Evolutionary conservation across 1,140 invertebrate genomes (phyloP), one percentile per base, ranked within the genome.

Genomic region (Cardiocondyla obscurior): DNA sequence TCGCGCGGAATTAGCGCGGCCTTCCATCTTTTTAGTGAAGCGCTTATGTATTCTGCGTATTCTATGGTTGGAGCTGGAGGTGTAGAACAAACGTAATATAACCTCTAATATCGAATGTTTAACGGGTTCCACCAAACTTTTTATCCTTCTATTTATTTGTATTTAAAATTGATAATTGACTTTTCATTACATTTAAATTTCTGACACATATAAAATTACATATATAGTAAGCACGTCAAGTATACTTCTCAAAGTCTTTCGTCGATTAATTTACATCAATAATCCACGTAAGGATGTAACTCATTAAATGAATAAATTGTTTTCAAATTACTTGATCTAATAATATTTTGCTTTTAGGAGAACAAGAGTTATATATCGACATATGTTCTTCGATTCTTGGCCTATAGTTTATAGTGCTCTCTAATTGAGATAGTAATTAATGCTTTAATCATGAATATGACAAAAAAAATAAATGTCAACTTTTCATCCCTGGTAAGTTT

Each of bases 401-500:
- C 2, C 1, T 0, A 36, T 0, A 49, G n/a, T 25, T 62, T 28
- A 0, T 14, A n/a, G 16, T 57, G 2, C 46, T 74, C 10, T 16
- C 2, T 36, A 55, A 22, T 2, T 33, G 19, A 60, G n/a, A 30
- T 5, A 19, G 2, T 12, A 25, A 30, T 33, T 3, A 19, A 64
- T 5, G 25, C 14, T 65, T 5, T 10, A 42, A 84, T 19, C 3
- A 93, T 93, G 92, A 93, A 93, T 73, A 73, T 53, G 36, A 81
- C 89, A 19, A 94, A 91, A 64, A 94, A 92, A 81, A 94, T 94
- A 55, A 93, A 91, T 25, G 87, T 94, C 0, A 93, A 93, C 76
- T 90, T 88, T 82, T 94, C 93, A 22, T 94, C 93, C 0, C 77
- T 94, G 2, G 89, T 94, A 14, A 91, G 92, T 5, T 58, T 94